Base-by-base conservation (phyloP, 2,113 vertebrate species). In the Nothocercus nigrocapillus region DNA sequence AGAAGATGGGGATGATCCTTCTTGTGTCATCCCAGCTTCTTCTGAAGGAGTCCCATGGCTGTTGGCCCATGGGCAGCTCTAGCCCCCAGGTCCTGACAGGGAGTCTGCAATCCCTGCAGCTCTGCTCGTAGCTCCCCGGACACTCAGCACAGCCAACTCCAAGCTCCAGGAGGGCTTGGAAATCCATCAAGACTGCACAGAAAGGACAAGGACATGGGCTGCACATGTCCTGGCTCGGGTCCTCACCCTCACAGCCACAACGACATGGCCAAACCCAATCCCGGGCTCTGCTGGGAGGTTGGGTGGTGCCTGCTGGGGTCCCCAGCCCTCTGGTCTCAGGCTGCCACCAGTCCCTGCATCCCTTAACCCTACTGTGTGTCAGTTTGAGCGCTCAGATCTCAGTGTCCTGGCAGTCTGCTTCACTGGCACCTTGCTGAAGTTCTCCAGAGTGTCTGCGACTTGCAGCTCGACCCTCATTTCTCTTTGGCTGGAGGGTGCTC, bases 401-500 rank as follows among this genome's bases (percentile, higher is more conserved):
- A 1, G 10, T 0, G 9, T 20, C 64, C 51, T 7, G 5, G 45
- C 15, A 15, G 9, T 32, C 28, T 18, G 54, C 16, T 30, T 58
- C 54, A 10, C 28, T 58, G 30, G 28, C 54, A 18, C 54, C 54
- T 58, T 32, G 16, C 54, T 58, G 54, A 32, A 16, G 9, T 58
- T 32, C 30, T 32, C 32, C 54, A 32, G 28, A 14, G 54, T 58
- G 54, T 28, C 28, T 10, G 15, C 5, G 16, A 9, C 28, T 56
- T 3, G 10, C 40, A 3, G 13, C 42, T 1, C 6, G 30, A 5
- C 58, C 27, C 27, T 38, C 14, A 0, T 24, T 5, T 12, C 7
- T 6, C 32, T 13, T 0, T 0, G 28, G 25, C 8, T 40, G 11
- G 44, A 15, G 3, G 1, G 1, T 3, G 27, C 4, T 2, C 25